Conservation (phyloP, 2,113 vertebrate species). For the Amphiprion percula region DNA sequence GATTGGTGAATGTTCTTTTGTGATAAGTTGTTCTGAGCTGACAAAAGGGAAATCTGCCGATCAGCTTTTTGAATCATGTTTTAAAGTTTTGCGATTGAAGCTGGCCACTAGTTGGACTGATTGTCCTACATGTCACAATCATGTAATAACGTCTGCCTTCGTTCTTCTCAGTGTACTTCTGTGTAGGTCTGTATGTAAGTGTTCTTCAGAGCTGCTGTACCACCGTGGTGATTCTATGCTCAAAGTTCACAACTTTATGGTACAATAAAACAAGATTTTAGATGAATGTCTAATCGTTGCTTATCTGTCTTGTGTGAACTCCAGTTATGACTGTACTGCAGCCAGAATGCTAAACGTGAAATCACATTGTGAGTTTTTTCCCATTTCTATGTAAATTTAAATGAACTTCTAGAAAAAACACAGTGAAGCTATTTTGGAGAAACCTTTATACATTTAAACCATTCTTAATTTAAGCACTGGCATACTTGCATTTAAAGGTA, state of each 20-base stretch:
- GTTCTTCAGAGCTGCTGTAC: conserved; percentile 53
- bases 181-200: conserved; percentile 38
- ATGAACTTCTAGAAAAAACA: neutral
- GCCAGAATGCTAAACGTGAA: neutral
- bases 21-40: conserved; percentile 33
- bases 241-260: conserved; percentile 74
- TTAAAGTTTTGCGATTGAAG: conserved; percentile 32
- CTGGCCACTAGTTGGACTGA: conserved; percentile 4
- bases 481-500: no score
- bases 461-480: no score
- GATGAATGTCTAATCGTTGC: conserved; percentile 39
- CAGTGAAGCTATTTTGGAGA: neutral
- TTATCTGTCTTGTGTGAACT: neutral
- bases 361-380: neutral
- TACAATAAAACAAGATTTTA: conserved; percentile 75
- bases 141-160: conserved; percentile 48
- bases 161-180: conserved; percentile 49
- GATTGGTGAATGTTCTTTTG: conserved; percentile 52
- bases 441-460: no score
- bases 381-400: neutral
- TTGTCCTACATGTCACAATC: conserved; percentile 30
- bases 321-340: neutral
- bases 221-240: conserved; percentile 46
- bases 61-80: conserved; percentile 41
- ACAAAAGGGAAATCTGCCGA: conserved; percentile 64